A percentile compares a stretch with the other conserved stretches of the same genome.
phyloP scores from a whole-genome alignment of 1,140 invertebrate genomes.

The Mercenaria mercenaria region DNA sequence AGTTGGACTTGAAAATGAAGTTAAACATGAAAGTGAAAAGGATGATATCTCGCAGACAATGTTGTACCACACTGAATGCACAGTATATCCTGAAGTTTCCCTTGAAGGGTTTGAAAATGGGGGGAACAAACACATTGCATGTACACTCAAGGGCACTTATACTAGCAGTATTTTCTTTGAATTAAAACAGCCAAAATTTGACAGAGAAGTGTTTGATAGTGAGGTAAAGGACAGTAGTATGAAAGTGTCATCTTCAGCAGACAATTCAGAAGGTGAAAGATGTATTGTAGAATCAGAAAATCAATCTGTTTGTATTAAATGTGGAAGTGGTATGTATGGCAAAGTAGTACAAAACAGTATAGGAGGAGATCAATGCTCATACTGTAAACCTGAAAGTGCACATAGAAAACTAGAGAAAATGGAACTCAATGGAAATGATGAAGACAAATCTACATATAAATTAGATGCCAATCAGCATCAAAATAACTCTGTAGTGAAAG shows the following conservation, averaged over 20 bases:
- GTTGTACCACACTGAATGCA: neutral
- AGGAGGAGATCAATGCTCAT: too few relatives aligned
- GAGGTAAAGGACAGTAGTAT: neutral
- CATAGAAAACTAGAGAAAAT: too few relatives aligned
- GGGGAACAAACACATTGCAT: neutral
- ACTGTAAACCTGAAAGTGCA: too few relatives aligned
- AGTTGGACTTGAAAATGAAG: neutral
- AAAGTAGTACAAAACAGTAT: too few relatives aligned
- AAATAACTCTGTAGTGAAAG: neutral
- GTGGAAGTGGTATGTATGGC: too few relatives aligned
- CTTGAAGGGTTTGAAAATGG: neutral
- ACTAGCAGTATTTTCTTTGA: slow-evolving; percentile 1
- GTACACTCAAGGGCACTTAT: neutral
- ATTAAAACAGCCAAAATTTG: neutral
- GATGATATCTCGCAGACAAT: neutral
- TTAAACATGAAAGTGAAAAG: neutral
- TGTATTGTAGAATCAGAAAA: too few relatives aligned
- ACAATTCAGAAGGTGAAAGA: too few relatives aligned
- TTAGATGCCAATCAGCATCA: neutral
- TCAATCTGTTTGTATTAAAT: too few relatives aligned
- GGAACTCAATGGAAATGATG: neutral
- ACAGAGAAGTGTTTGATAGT: neutral
- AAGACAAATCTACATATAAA: neutral
- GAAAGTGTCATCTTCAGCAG: too few relatives aligned
- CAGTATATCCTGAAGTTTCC: neutral